A percentile compares a stretch with the other conserved stretches of the same genome.
Conservation (phyloP, 2,888 invertebrate species). For the Anthophora plumipes region DNA sequence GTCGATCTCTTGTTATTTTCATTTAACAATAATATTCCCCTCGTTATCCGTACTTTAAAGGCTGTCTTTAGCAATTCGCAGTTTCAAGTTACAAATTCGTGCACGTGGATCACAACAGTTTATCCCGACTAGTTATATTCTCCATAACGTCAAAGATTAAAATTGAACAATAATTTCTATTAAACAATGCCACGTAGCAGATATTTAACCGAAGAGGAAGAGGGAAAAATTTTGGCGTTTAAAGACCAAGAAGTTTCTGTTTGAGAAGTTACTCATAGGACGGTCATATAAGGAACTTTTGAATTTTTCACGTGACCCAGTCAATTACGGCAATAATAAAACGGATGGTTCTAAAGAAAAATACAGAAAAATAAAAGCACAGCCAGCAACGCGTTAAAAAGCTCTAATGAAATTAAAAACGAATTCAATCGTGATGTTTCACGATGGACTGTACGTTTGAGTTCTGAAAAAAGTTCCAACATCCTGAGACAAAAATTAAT, state of each 20-base stretch:
- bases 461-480: not conserved
- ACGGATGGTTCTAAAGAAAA: not conserved
- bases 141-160: too few species aligned
- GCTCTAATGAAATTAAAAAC: not conserved
- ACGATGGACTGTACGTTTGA: not conserved
- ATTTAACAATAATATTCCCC: too few species aligned
- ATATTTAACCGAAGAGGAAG: not conserved
- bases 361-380: not conserved
- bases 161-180: not conserved
- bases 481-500: not conserved
- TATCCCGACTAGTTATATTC: not conserved
- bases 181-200: slow-evolving; percentile 11
- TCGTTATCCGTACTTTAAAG: too few species aligned
- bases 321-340: slow-evolving; percentile 1
- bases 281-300: not conserved
- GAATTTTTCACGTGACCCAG: slow-evolving; percentile 1
- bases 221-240: not conserved
- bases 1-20: too few species aligned
- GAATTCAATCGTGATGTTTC: not conserved
- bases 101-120: too few species aligned
- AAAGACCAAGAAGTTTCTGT: not conserved
- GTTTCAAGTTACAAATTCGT: too few species aligned
- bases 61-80: too few species aligned
- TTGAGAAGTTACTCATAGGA: not conserved
- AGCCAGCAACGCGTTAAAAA: not conserved